Evolutionary conservation across 2,113 vertebrate genomes (phyloP).

Genomic region (Chrysemys picta): DNA sequence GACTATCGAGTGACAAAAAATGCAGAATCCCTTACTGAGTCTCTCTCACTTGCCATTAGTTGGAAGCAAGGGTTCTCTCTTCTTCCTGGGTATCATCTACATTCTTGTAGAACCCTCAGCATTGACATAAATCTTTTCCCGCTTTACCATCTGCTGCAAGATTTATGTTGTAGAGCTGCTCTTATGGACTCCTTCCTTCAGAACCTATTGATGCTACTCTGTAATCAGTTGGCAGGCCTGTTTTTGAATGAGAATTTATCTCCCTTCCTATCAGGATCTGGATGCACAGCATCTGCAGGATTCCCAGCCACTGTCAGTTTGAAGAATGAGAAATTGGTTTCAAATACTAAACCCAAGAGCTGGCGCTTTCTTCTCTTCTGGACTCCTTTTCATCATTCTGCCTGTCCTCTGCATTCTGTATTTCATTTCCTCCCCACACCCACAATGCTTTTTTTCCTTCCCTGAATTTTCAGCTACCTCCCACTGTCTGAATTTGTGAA

Average conservation of each 20-base stretch:
- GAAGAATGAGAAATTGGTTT: neutral
- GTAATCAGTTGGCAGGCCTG: neutral
- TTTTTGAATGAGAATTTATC: neutral
- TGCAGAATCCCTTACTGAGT: neutral
- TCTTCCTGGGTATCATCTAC: neutral
- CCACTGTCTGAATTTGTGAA: neutral
- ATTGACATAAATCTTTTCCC: neutral
- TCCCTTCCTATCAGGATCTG: neutral
- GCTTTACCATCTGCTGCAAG: neutral
- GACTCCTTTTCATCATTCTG: neutral
- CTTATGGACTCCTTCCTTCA: neutral
- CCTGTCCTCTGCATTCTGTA: conserved; percentile 37
- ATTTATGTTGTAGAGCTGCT: conserved; percentile 21
- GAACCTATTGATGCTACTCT: neutral
- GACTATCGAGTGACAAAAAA: conserved; percentile 48
- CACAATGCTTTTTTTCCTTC: neutral
- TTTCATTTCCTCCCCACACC: neutral
- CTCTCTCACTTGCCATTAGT: conserved; percentile 21
- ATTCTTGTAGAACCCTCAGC: neutral
- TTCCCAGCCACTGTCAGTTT: conserved; percentile 28
- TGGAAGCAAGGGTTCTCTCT: neutral
- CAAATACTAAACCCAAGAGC: neutral
- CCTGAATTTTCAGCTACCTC: neutral
- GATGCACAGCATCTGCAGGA: neutral
- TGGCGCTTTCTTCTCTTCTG: neutral